These are phyloP conservation scores for Muntiacus muntjak DNA, from an alignment of 2,113 vertebrate genomes.

Conservation along the genomic window DNA sequence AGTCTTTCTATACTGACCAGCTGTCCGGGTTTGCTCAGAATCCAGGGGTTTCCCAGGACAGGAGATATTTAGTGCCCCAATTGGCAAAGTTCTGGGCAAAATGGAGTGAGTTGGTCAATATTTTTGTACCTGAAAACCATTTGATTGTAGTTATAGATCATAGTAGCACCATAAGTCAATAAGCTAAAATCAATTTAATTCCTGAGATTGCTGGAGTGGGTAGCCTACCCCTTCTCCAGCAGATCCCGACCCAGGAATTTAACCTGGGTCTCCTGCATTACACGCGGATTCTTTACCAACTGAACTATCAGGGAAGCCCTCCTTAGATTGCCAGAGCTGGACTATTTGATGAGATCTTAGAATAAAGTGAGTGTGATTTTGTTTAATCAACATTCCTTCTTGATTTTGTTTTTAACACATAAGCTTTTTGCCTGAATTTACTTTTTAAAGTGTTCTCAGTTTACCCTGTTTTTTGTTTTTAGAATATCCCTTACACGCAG, in stretches of 20 bases:
- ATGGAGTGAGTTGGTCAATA: not conserved
- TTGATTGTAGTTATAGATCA: not conserved
- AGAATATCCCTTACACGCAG: not conserved
- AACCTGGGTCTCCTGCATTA: not conserved
- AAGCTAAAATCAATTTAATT: not conserved
- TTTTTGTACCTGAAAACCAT: not conserved
- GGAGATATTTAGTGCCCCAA: not conserved
- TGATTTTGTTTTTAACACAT: not conserved
- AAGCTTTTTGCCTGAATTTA: not conserved
- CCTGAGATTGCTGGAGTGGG: not conserved
- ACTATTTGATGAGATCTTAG: not conserved
- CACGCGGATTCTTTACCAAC: not conserved
- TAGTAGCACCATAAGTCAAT: not conserved
- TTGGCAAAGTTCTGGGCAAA: not conserved
- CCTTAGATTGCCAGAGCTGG: not conserved
- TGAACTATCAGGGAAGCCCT: not conserved
- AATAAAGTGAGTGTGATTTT: not conserved
- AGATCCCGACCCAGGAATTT: fast-evolving
- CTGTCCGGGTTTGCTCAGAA: not conserved
- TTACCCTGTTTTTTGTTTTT: constrained; percentile 22
- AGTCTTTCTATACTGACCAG: not conserved
- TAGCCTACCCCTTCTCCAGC: not conserved
- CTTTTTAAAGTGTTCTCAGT: not conserved
- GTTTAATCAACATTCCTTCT: not conserved
- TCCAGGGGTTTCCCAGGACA: not conserved